Percentiles rank a stretch among this genome's conserved stretches.
These are phyloP conservation scores for Apogon hyalosoma DNA, from an alignment of 2,797 vertebrate genomes.

Conservation along the genomic window DNA sequence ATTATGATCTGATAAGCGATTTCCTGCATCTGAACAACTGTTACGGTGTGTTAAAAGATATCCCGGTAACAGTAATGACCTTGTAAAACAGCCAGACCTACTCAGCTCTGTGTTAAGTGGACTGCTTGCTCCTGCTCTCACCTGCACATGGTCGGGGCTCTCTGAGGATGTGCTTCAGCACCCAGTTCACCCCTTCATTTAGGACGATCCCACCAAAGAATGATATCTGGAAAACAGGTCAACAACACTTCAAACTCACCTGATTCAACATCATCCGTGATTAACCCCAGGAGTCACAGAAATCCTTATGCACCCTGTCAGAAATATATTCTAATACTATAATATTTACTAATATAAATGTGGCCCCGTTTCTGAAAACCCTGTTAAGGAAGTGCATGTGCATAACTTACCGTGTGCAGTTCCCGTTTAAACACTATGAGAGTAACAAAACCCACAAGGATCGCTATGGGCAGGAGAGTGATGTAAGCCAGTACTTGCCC, in stretches of 20 bases:
- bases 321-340: no score
- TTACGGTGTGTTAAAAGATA: no score
- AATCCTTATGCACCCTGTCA: no score
- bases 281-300: no score
- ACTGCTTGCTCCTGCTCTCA: slow-evolving; percentile 62
- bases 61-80: not conserved
- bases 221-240: slow-evolving; percentile 87
- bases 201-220: slow-evolving; percentile 94
- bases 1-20: no score
- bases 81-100: slow-evolving; percentile 4
- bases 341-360: slow-evolving; percentile 2
- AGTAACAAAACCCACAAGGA: slow-evolving; percentile 95
- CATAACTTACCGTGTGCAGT: slow-evolving; percentile 93
- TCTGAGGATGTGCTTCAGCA: slow-evolving; percentile 94
- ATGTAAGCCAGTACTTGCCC: slow-evolving; percentile 93
- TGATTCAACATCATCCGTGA: no score
- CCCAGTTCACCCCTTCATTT: slow-evolving; percentile 96
- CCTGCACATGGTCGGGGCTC: slow-evolving; percentile 96
- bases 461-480: slow-evolving; percentile 92
- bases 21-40: no score
- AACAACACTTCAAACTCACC: not conserved
- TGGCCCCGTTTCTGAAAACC: not conserved
- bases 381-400: not conserved
- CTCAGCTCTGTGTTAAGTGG: not conserved
- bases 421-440: slow-evolving; percentile 99